phyloP scores from a whole-genome alignment of 1,140 invertebrate genomes.

The Drosophila melanogaster region DNA sequence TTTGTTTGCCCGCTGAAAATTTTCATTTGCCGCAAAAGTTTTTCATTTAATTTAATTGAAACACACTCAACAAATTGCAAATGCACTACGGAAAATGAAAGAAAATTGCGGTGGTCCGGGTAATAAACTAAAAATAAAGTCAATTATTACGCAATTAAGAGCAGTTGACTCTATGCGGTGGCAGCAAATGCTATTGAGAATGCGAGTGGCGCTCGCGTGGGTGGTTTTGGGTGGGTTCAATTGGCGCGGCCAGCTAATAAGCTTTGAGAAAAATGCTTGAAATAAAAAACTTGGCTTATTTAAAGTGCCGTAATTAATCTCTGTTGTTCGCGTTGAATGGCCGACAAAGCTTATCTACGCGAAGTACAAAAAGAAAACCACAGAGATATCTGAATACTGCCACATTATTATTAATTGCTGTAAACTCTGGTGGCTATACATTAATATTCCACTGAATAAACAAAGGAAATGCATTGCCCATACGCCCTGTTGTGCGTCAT shows the following conservation, averaged over 20 bases:
- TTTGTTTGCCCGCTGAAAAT: conserved; percentile 61
- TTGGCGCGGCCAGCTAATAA: conserved; percentile 9
- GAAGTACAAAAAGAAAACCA: conserved; percentile 11
- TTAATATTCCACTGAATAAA: conserved; percentile 1
- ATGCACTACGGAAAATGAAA: conserved; percentile 18
- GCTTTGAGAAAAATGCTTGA: conserved; percentile 22
- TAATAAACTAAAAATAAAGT: conserved; percentile 58
- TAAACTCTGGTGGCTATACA: not conserved
- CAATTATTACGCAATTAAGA: conserved; percentile 71
- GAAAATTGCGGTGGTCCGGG: conserved; percentile 13
- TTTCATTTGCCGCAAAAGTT: conserved; percentile 65
- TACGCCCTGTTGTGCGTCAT: conserved; percentile 31
- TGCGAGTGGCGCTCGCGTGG: conserved; percentile 16
- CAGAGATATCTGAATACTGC: conserved; percentile 18
- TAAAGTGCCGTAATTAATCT: conserved; percentile 24
- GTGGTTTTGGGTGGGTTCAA: conserved; percentile 32
- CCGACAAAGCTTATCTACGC: conserved; percentile 34
- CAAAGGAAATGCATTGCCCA: conserved; percentile 44
- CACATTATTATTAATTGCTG: conserved; percentile 11
- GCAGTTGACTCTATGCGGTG: conserved; percentile 46
- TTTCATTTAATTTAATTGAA: conserved; percentile 74
- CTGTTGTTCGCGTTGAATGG: conserved; percentile 9
- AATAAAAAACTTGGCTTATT: conserved; percentile 6
- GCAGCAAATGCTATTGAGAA: conserved; percentile 29
- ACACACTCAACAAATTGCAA: conserved; percentile 43